These are phyloP conservation scores for Heliconius eleuchia DNA, from an alignment of 1,140 invertebrate species.

Conservation along the genomic window DNA sequence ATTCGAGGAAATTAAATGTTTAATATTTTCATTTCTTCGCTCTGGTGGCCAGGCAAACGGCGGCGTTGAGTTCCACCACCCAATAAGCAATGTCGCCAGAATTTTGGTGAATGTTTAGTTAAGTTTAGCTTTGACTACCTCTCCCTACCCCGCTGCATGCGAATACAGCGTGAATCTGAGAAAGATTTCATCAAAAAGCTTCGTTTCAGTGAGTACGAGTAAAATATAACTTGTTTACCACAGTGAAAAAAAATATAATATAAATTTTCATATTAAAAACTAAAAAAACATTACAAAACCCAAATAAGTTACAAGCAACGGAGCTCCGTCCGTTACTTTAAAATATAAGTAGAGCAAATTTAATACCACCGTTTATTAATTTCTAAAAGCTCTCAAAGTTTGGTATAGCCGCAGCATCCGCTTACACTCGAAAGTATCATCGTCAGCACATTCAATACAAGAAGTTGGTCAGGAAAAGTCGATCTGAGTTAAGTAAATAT, in stretches of 20 bases:
- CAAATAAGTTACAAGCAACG: background rate
- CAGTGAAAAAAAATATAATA: background rate
- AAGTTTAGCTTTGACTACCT: too few species aligned
- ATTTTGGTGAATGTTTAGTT: too few species aligned
- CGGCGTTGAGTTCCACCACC: too few species aligned
- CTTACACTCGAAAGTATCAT: slow-evolving; percentile 7
- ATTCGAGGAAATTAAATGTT: too few species aligned
- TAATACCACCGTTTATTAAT: slow-evolving; percentile 1
- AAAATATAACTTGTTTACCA: background rate
- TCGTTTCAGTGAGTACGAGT: background rate
- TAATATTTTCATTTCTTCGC: too few species aligned
- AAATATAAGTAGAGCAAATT: background rate
- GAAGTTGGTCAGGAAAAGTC: slow-evolving; percentile 24
- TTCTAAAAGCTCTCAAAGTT: background rate
- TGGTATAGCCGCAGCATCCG: background rate
- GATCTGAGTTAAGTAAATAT: slow-evolving; percentile 29
- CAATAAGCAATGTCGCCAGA: too few species aligned
- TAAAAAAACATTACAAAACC: background rate
- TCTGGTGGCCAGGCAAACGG: too few species aligned
- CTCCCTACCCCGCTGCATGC: too few species aligned
- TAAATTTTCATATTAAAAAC: too few species aligned
- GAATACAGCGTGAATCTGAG: too few species aligned
- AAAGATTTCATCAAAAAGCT: background rate
- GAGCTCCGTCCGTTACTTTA: background rate
- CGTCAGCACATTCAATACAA: background rate